phyloP scores from a whole-genome alignment of 2,113 vertebrate genomes.

The Lontra canadensis region DNA sequence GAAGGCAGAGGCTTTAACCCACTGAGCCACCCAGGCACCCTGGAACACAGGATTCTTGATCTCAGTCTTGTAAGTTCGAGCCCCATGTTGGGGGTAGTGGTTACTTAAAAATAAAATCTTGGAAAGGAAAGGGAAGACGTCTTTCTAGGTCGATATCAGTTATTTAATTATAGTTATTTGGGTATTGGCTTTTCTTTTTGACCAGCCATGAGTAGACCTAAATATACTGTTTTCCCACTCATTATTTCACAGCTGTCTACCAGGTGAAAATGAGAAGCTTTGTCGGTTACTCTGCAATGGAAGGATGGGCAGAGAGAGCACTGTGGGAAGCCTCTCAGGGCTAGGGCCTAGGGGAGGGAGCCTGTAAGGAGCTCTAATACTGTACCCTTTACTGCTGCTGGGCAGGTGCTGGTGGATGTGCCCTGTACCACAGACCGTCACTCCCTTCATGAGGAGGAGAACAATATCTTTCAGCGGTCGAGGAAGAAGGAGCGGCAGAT shows the following conservation, averaged over 20 bases:
- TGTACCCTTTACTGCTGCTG: not conserved
- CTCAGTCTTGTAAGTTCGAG: not conserved
- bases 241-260: constrained; percentile 19
- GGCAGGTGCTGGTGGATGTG: constrained; percentile 96
- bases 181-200: constrained; percentile 31
- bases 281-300: not conserved
- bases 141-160: constrained; percentile 11
- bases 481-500: constrained; percentile 90
- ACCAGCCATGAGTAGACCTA: not conserved
- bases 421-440: constrained; percentile 97
- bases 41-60: not conserved
- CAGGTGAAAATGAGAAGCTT: constrained; percentile 35
- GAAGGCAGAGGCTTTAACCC: too few relatives aligned
- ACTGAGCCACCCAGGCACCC: too few relatives aligned
- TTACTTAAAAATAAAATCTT: not conserved
- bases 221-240: not conserved
- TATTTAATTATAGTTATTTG: constrained; percentile 2
- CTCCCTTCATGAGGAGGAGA: constrained; percentile 91
- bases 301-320: not conserved
- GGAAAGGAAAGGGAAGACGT: not conserved
- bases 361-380: not conserved
- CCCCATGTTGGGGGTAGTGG: not conserved
- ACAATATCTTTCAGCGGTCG: constrained; percentile 92
- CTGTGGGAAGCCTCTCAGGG: not conserved
- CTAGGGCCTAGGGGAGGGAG: not conserved